Evolutionary conservation across 2,797 vertebrate species (phyloP), one percentile per base, ranked within the genome.

Genomic region (Sebastes nivosus): DNA sequence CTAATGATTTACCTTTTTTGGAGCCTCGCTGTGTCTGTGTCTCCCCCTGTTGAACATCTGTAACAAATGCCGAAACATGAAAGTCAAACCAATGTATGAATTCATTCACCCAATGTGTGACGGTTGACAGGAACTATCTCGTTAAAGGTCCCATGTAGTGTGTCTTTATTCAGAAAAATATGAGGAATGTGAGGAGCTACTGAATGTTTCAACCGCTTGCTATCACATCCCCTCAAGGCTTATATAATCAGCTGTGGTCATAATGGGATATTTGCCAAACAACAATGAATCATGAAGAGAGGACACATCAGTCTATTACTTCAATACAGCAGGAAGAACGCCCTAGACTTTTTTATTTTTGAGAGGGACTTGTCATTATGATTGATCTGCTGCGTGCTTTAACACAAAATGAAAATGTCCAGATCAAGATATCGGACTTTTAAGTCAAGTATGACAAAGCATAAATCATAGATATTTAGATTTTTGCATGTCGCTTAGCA

Each of bases 21-120:
- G 93, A 90, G 72, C 88, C 87, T 87, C 94, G 92, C 86, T 95
- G 92, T 72, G 92, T 92, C 81, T 93, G 89, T 22, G 91, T 89
- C 65, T 96, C 96, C 76, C 93, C 95, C 87, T 93, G 94, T 87
- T 95, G 88, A 86, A 95, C 94, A 89, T 96, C 95, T 96, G 89
- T 12, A 89, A 90, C 66, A 90, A 76, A 86, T 36, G 75, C 83
- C 57, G 72, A 84, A 83, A 77, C 29, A 79, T 76, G 16, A 86
- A 77, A 82, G 76, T 86, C 76, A 81, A 63, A 66, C 69, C 65
- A 52, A 52, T 32, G 58, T 34, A 38, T 54, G 16, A 58, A 74
- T 55, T 36, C 29, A 68, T 52, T 36, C 29, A 20, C 20, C 5
- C 9, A 52, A 20, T 9, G 46, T 73, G 52, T 42, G 36, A 76